Evolutionary conservation across 2,797 vertebrate genomes (phyloP).

Genomic region (Catharus ustulatus): DNA sequence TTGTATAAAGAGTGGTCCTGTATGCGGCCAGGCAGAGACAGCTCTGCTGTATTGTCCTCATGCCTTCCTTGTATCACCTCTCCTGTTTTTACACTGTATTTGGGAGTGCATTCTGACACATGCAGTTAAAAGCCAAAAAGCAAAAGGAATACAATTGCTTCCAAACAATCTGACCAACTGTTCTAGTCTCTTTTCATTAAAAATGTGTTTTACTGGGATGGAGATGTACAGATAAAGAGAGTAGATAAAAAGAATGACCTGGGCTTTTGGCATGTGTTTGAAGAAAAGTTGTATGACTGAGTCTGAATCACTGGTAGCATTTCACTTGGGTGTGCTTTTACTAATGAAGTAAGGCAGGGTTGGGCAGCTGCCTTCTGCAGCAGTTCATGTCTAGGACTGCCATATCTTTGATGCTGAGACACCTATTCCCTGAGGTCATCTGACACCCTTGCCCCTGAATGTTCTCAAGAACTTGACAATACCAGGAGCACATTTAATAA

Average conservation of each 20-base stretch:
- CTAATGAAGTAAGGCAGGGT: neutral
- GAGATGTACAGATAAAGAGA: neutral
- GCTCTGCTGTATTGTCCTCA: neutral
- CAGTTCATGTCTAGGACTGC: rapidly evolving
- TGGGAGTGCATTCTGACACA: neutral
- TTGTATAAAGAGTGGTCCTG: neutral
- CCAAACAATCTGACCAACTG: neutral
- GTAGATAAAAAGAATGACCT: neutral
- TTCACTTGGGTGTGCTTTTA: neutral
- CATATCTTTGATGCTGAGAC: neutral
- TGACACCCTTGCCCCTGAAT: neutral
- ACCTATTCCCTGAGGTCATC: neutral
- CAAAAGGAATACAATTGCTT: neutral
- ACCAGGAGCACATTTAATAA: neutral
- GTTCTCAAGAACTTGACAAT: neutral
- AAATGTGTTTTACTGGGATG: neutral
- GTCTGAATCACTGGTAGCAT: neutral
- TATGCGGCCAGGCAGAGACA: neutral
- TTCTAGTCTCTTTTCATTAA: neutral
- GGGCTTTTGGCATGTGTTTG: neutral
- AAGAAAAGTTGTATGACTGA: neutral
- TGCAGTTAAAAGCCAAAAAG: neutral
- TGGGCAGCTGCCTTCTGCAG: neutral
- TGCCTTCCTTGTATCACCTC: neutral
- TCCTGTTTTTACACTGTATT: neutral